Evolutionary conservation across 2,888 invertebrate species (phyloP).

Genomic region (Pseudococcus longispinus): DNA sequence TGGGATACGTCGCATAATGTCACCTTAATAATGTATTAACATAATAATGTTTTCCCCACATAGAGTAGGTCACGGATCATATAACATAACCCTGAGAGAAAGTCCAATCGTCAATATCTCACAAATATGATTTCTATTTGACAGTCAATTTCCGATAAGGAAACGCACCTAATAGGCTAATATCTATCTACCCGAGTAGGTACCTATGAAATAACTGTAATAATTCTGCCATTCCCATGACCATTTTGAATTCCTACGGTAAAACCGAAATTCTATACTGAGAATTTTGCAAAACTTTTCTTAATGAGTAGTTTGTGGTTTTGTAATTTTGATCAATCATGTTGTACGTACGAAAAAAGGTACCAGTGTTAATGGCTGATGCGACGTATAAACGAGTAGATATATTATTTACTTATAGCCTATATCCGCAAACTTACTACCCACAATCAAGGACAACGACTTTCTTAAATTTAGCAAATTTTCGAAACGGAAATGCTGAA

Average conservation of each 20-base stretch:
- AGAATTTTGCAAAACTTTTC: conserved; percentile 31
- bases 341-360: background rate
- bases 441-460: conserved; percentile 42
- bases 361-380: background rate
- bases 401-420: background rate
- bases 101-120: background rate
- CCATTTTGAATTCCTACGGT: background rate
- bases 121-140: background rate
- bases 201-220: background rate
- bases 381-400: background rate
- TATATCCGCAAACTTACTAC: conserved; percentile 37
- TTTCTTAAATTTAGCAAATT: conserved; percentile 21
- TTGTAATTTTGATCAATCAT: background rate
- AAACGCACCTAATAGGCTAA: too few relatives aligned
- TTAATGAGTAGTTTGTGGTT: conserved; percentile 39
- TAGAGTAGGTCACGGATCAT: conserved; percentile 10
- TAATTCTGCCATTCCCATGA: background rate
- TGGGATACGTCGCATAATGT: background rate
- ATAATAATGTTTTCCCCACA: conserved; percentile 20
- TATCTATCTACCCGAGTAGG: too few relatives aligned
- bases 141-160: background rate
- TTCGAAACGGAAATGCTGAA: conserved; percentile 14
- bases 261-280: conserved; percentile 4
- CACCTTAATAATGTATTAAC: conserved; percentile 10
- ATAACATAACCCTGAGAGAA: conserved; percentile 37